Conservation (phyloP, 2,888 invertebrate genomes). For the Xestoiulus laeticollis region DNA sequence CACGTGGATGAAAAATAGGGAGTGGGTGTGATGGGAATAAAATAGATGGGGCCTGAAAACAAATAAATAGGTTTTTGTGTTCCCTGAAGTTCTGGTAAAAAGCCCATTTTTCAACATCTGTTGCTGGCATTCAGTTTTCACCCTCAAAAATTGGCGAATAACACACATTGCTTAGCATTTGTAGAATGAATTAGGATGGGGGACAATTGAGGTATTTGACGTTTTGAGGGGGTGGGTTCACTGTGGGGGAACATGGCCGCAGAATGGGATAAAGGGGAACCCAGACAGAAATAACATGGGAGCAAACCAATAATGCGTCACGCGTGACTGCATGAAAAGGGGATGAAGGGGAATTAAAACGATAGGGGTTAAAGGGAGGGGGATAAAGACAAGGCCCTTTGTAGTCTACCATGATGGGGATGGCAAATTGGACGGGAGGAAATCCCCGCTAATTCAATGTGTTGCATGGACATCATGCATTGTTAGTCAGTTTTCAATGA, state of each 20-base stretch:
- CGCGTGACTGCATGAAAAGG: background rate
- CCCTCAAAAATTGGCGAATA: background rate
- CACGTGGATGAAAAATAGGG: background rate
- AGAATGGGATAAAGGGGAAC: background rate
- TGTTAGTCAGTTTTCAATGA: background rate
- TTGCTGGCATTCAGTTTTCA: background rate
- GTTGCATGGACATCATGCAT: background rate
- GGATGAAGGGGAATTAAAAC: background rate
- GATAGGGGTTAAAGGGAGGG: background rate
- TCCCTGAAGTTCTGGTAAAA: background rate
- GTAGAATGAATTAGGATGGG: slow-evolving; percentile 6
- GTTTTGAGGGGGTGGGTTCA: background rate
- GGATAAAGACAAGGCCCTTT: slow-evolving; percentile 11
- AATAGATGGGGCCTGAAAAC: background rate
- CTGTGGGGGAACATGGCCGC: background rate
- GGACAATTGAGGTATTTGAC: slow-evolving; percentile 8
- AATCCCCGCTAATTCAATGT: background rate
- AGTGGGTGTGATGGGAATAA: background rate
- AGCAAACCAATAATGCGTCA: background rate
- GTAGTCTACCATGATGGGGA: background rate
- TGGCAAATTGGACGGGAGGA: background rate
- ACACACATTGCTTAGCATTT: slow-evolving; percentile 7
- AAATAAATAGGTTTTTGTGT: background rate
- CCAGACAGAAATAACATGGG: background rate
- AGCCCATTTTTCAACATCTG: slow-evolving; percentile 4